phyloP scores from a whole-genome alignment of 2,113 vertebrate species.

The Struthio camelus region DNA sequence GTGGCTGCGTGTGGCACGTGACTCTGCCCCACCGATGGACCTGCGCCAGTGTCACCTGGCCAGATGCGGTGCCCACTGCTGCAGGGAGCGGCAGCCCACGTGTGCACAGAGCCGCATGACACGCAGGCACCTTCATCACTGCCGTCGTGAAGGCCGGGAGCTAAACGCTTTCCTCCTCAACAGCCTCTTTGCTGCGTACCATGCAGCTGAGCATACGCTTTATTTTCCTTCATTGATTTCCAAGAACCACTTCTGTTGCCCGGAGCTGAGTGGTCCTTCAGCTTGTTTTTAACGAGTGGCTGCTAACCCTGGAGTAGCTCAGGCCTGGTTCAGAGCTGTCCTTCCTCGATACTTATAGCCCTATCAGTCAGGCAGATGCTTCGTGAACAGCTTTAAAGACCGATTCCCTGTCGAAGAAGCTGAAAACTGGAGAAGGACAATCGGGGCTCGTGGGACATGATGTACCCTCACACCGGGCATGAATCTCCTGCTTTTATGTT shows the following conservation, averaged over 20 bases:
- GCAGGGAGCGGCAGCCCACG: background rate
- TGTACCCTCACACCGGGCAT: accelerated
- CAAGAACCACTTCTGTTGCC: background rate
- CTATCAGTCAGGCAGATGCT: background rate
- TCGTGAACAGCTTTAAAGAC: background rate
- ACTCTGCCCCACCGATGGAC: background rate
- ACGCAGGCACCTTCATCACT: background rate
- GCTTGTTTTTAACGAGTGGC: background rate
- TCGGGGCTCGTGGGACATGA: background rate
- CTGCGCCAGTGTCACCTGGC: accelerated
- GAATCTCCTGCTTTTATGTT: background rate
- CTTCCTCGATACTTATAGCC: background rate
- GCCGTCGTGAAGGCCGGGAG: accelerated
- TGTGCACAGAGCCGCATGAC: accelerated
- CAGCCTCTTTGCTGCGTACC: background rate
- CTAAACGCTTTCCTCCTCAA: background rate
- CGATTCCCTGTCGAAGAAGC: background rate
- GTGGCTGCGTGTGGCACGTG: background rate
- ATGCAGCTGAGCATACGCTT: background rate
- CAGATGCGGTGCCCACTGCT: accelerated
- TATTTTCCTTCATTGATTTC: background rate
- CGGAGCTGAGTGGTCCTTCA: slow-evolving; percentile 14
- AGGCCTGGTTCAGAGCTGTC: background rate
- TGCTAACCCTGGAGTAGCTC: background rate
- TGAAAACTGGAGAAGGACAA: background rate